Evolutionary conservation across 2,797 vertebrate genomes (phyloP).

Genomic region (Sparus aurata): DNA sequence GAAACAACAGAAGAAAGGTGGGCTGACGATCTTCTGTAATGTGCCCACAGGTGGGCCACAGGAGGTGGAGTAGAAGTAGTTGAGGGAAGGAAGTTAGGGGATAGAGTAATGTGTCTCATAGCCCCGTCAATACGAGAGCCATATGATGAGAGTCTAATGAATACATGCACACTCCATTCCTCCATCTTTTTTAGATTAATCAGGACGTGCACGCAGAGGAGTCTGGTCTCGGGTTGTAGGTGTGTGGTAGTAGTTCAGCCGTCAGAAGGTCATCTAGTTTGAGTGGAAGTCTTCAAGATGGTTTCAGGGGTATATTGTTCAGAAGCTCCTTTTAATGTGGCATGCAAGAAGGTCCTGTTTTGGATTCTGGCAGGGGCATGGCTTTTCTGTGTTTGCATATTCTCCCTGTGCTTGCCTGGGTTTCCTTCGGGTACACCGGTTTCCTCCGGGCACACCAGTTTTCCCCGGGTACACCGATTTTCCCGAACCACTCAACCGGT

Average conservation of each 20-base stretch:
- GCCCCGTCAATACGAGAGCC: neutral
- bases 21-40: conserved; percentile 43
- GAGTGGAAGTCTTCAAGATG: no score
- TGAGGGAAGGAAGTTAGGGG: neutral
- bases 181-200: conserved; percentile 16
- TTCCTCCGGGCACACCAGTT: no score
- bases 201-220: neutral
- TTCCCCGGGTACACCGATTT: no score
- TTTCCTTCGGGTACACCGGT: no score
- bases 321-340: no score
- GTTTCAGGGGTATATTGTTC: no score
- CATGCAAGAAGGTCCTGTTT: no score
- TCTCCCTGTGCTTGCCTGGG: no score
- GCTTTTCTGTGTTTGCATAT: no score
- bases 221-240: neutral
- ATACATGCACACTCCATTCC: neutral
- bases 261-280: neutral
- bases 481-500: no score
- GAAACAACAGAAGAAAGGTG: conserved; percentile 45
- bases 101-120: conserved; percentile 6
- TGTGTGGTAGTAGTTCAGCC: conserved; percentile 1
- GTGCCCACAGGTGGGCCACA: conserved; percentile 24
- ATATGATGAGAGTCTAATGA: neutral
- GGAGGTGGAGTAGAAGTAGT: neutral
- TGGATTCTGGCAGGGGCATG: no score